phyloP scores from a whole-genome alignment of 2,797 vertebrate species.

The Capromys pilorides region DNA sequence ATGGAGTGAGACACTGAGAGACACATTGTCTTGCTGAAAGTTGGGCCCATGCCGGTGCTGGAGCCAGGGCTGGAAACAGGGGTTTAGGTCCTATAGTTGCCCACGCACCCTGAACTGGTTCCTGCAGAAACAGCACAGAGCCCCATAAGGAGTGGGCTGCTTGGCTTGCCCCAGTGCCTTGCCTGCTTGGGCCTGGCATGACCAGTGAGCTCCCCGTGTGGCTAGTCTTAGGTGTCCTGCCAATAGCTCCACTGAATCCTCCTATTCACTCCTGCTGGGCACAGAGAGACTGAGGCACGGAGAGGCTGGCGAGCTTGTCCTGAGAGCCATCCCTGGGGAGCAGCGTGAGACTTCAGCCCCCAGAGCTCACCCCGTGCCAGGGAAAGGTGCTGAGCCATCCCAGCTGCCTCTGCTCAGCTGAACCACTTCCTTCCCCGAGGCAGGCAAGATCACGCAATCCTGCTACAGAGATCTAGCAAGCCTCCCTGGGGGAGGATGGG shows the following conservation, averaged over 20 bases:
- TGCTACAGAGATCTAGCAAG: constrained; percentile 53
- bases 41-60: background rate
- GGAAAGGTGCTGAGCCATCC: background rate
- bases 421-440: background rate
- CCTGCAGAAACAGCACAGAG: accelerated
- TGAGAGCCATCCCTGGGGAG: background rate
- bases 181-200: background rate
- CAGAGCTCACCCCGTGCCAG: background rate
- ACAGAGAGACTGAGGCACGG: background rate
- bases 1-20: background rate
- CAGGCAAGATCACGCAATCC: background rate
- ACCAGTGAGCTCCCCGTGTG: background rate
- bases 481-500: background rate
- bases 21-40: background rate
- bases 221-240: too few species aligned
- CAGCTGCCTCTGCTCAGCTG: background rate
- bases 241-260: background rate
- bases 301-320: background rate
- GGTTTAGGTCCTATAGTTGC: background rate
- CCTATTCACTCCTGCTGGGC: too few species aligned
- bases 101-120: background rate
- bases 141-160: background rate
- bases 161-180: background rate
- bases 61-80: background rate
- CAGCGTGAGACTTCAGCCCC: accelerated